These are phyloP conservation scores for Manacus vitellinus DNA, from an alignment of 2,113 vertebrate species.

Conservation along the genomic window DNA sequence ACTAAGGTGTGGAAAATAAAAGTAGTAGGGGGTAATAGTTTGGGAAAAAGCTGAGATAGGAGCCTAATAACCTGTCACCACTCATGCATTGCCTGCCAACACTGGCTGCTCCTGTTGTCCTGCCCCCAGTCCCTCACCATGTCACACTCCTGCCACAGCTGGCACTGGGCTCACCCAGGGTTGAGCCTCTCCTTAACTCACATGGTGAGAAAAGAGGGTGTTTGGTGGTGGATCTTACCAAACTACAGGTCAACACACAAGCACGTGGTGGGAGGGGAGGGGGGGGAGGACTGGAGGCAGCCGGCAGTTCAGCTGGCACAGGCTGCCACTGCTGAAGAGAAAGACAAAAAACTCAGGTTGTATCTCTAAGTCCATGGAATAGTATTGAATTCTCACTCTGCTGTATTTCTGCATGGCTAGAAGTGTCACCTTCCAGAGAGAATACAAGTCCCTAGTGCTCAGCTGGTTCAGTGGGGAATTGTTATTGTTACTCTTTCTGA, in stretches of 20 bases:
- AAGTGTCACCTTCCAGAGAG: not conserved
- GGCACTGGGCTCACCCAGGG: not conserved
- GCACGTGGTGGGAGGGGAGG: not conserved
- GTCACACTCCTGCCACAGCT: not conserved
- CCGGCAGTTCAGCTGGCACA: not conserved
- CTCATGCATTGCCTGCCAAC: not conserved
- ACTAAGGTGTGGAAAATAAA: not conserved
- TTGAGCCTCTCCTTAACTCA: not conserved
- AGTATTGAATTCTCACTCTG: not conserved
- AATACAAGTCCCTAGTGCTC: rapidly evolving
- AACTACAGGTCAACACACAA: rapidly evolving
- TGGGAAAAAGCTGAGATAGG: not conserved
- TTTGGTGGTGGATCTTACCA: too few species aligned
- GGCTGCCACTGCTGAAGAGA: not conserved
- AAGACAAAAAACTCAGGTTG: not conserved
- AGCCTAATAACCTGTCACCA: not conserved
- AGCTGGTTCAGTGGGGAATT: not conserved
- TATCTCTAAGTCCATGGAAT: not conserved
- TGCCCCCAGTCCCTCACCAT: not conserved
- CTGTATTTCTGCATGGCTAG: not conserved
- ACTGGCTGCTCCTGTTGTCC: not conserved
- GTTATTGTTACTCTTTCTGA: not conserved
- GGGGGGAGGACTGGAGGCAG: not conserved
- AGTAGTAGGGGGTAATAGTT: not conserved
- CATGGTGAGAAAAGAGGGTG: rapidly evolving